Base-by-base conservation (phyloP, 2,113 vertebrate species). In the Rhinoptilus africanus region DNA sequence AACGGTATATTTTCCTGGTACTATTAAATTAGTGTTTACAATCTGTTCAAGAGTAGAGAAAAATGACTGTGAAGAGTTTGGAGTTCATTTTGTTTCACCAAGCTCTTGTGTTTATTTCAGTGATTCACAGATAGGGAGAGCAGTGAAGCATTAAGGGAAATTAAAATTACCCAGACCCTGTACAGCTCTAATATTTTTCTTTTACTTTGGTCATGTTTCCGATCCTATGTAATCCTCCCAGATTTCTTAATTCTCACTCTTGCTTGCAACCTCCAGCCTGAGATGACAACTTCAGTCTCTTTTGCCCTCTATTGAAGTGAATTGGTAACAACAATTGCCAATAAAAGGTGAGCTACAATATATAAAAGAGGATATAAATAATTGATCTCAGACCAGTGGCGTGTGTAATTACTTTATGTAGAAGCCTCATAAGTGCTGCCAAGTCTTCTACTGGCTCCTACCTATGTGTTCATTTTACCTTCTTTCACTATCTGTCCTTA, bases 291-390 rank as follows among this genome's bases (percentile, higher is more conserved):
- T 93, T 93, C 88, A 96, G 96, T 97, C 96, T 98, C 97, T 97
- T 94, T 98, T 98, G 97, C 97, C 97, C 97, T 97, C 98, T 98
- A 50, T 96, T 97, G 97, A 98, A 96, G 75, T 95, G 80, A 92
- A 87, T 43, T 88, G 92, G 97, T 97, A 97, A 97, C 90, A 97
- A 94, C 96, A 98, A 91, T 96, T 89, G 76, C 63, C 51, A 91
- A 95, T 76, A 74, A 97, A 97, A 96, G 32, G 45, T 60, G 93
- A 89, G 63, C 74, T 94, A 80, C 60, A 69, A 37, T 51, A 68
- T 80, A 64, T 64, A 69, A 90, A 93, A 76, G 50, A 92, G 64
- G 87, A 88, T 83, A 95, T 96, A 97, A 97, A 97, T 95, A 96
- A 96, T 92, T 91, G 74, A 96, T 95, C 71, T 96, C 92, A 94